Conservation (phyloP, 2,113 vertebrate genomes). For the Galeopterus variegatus region DNA sequence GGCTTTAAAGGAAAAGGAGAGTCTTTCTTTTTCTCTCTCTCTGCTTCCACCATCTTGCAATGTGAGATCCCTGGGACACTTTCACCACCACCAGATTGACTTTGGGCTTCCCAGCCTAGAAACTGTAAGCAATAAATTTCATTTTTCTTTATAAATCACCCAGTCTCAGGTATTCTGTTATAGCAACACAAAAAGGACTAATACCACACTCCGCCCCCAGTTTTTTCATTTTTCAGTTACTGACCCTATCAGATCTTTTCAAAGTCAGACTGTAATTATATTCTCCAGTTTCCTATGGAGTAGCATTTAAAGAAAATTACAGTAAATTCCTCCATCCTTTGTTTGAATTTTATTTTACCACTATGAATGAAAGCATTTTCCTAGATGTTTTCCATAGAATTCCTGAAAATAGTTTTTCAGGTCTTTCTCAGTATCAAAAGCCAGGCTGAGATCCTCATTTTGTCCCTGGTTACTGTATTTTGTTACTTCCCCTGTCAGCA, state of each 20-base stretch:
- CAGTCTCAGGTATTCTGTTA: too few relatives aligned
- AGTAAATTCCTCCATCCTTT: conserved; percentile 54
- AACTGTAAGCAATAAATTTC: too few relatives aligned
- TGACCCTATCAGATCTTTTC: conserved; percentile 43
- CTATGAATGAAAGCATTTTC: conserved; percentile 64
- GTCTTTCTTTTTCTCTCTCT: too few relatives aligned
- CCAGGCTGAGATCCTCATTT: conserved; percentile 36
- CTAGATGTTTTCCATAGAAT: conserved; percentile 67
- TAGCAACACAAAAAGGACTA: too few relatives aligned
- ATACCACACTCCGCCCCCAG: too few relatives aligned
- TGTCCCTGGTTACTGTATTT: conserved; percentile 50
- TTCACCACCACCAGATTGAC: too few relatives aligned
- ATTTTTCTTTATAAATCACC: too few relatives aligned
- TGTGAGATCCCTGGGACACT: too few relatives aligned
- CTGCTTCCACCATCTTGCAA: too few relatives aligned
- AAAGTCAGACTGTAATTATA: conserved; percentile 64
- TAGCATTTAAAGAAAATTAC: conserved; percentile 68
- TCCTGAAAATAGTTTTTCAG: conserved; percentile 64
- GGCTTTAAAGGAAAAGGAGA: too few relatives aligned
- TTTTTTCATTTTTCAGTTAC: conserved; percentile 46
- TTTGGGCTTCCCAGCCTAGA: too few relatives aligned
- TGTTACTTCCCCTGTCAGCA: conserved; percentile 20
- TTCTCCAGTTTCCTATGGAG: conserved; percentile 53
- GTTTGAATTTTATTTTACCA: conserved; percentile 70
- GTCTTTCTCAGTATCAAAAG: conserved; percentile 62